Evolutionary conservation across 2,888 invertebrate genomes (phyloP).

Genomic region (Calephelis perditalis): DNA sequence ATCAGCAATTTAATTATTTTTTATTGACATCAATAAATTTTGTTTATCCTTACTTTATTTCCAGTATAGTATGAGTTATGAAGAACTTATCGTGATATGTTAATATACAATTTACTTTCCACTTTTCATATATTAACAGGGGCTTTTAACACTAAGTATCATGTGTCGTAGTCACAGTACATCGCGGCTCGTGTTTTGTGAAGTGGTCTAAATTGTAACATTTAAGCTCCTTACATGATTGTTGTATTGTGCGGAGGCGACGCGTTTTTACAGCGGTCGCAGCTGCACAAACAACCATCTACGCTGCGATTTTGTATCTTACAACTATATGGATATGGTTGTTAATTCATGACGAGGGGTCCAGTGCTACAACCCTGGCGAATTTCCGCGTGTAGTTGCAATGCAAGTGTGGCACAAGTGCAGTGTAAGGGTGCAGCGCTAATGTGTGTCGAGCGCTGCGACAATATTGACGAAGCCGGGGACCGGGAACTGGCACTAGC

Average conservation of each 20-base stretch:
- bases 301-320: background rate
- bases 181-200: constrained; percentile 37
- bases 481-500: background rate
- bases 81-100: too few relatives aligned
- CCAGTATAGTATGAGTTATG: too few relatives aligned
- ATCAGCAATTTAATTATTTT: too few relatives aligned
- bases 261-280: constrained; percentile 27
- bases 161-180: constrained; percentile 4
- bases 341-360: background rate
- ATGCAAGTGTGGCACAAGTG: background rate
- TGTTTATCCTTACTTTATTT: too few relatives aligned
- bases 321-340: background rate
- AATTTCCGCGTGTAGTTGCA: constrained; percentile 19
- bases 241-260: constrained; percentile 51
- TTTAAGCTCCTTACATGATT: constrained; percentile 64
- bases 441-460: constrained; percentile 32
- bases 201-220: constrained; percentile 50
- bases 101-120: background rate
- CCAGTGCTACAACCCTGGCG: constrained; percentile 19
- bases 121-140: background rate
- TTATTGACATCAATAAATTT: too few relatives aligned
- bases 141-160: constrained; percentile 4
- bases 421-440: constrained; percentile 4
- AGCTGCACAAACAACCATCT: constrained; percentile 39
- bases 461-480: constrained; percentile 37